Evolutionary conservation across 2,797 vertebrate genomes (phyloP).

Genomic region (Galagoides demidoff): DNA sequence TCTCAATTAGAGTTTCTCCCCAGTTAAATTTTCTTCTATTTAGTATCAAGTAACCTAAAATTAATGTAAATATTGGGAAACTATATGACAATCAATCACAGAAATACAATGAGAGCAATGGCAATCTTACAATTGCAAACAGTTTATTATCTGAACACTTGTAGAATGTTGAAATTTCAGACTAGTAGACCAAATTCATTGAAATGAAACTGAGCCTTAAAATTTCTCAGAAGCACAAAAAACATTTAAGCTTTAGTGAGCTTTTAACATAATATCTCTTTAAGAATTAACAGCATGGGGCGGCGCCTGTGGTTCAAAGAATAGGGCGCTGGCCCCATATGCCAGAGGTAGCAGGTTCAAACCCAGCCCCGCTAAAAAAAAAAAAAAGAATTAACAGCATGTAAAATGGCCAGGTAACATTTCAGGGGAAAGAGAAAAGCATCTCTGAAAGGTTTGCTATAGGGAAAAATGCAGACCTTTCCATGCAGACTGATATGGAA

Average conservation of each 20-base stretch:
- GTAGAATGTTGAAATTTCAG: slow-evolving; percentile 57
- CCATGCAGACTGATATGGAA: neutral
- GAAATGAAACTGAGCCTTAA: slow-evolving; percentile 62
- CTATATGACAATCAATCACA: slow-evolving; percentile 25
- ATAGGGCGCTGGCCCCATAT: too few species aligned
- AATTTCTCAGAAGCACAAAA: slow-evolving; percentile 59
- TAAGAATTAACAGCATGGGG: slow-evolving; percentile 28
- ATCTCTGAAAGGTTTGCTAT: neutral
- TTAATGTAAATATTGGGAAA: slow-evolving; percentile 72
- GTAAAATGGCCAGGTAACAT: neutral
- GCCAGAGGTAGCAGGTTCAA: too few species aligned
- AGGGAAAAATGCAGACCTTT: neutral
- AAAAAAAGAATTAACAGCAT: slow-evolving; percentile 36
- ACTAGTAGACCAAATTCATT: slow-evolving; percentile 66
- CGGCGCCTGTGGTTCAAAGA: too few species aligned
- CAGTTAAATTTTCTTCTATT: slow-evolving; percentile 48
- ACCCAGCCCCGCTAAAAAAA: too few species aligned
- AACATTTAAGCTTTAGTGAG: neutral
- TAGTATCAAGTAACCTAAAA: slow-evolving; percentile 75
- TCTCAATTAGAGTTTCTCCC: slow-evolving; percentile 28
- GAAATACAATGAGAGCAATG: slow-evolving; percentile 60
- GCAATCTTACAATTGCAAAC: slow-evolving; percentile 56
- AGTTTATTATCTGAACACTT: slow-evolving; percentile 69
- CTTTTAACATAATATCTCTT: slow-evolving; percentile 39
- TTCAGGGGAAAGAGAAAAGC: neutral